Evolutionary conservation across 30 jellyfish, hydroid and myxozoan genomes (phyloP).

Genomic region (Catostylus mosaicus): DNA sequence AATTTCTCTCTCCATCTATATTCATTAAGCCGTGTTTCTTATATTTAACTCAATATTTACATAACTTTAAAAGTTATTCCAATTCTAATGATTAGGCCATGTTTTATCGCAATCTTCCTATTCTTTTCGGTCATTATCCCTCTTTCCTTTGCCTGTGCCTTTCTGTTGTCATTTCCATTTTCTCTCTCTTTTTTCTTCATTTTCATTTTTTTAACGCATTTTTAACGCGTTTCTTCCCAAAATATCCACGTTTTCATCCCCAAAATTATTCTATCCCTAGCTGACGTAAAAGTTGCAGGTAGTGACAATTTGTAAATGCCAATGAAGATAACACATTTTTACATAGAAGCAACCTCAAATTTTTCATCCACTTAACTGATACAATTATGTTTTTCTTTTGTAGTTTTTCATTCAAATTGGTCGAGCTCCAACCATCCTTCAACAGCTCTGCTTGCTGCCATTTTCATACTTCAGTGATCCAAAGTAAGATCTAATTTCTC

Average conservation of each 20-base stretch:
- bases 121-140: neutral
- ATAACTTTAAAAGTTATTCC: neutral
- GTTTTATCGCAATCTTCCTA: too few species aligned
- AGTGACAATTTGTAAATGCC: neutral
- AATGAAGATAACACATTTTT: too few species aligned
- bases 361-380: neutral
- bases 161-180: neutral
- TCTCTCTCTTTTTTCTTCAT: neutral
- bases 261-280: neutral
- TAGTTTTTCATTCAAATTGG: constrained; percentile 88
- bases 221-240: too few species aligned
- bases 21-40: neutral
- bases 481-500: constrained; percentile 47
- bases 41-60: neutral
- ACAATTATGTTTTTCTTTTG: neutral
- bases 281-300: neutral
- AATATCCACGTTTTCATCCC: neutral
- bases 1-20: neutral
- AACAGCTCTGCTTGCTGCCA: constrained; percentile 90
- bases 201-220: too few species aligned
- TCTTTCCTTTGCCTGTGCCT: neutral
- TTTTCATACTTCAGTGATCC: constrained; percentile 96
- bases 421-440: constrained; percentile 94
- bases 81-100: neutral
- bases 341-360: neutral